phyloP scores from a whole-genome alignment of 2,113 vertebrate species.

The Fulmarus glacialis region DNA sequence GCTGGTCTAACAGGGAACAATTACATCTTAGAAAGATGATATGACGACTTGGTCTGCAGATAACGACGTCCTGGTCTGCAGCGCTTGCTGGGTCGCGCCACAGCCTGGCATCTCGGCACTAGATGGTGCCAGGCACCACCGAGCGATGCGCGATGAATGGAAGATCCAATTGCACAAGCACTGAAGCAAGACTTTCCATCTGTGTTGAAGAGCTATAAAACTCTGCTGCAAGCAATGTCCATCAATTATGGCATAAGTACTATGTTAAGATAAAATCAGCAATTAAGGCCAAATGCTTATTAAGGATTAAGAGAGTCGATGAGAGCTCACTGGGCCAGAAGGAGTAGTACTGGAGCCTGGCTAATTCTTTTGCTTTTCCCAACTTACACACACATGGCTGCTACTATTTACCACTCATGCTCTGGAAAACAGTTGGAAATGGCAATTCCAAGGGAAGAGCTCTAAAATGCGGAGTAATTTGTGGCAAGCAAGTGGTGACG shows the following conservation, averaged over 20 bases:
- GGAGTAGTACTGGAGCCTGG: background rate
- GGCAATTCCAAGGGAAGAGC: background rate
- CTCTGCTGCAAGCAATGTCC: background rate
- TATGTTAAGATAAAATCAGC: conserved; percentile 1
- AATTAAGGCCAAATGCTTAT: conserved; percentile 42
- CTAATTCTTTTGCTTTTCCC: background rate
- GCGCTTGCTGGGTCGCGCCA: fast-evolving
- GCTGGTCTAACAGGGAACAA: background rate
- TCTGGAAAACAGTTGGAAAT: background rate
- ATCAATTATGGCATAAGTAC: background rate
- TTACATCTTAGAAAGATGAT: fast-evolving
- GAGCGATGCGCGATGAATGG: fast-evolving
- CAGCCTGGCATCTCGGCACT: background rate
- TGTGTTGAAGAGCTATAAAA: background rate
- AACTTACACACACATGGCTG: background rate
- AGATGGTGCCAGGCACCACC: background rate
- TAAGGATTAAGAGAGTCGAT: background rate
- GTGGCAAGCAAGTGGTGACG: background rate
- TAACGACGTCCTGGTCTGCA: fast-evolving
- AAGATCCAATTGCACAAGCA: background rate
- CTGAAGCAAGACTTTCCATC: background rate
- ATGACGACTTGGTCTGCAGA: fast-evolving
- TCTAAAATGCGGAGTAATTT: background rate
- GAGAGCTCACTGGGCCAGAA: background rate
- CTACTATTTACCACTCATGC: background rate